A percentile compares a stretch with the other conserved stretches of the same genome.
phyloP scores from a whole-genome alignment of 2,113 vertebrate genomes.

The Mystacornis crossleyi region DNA sequence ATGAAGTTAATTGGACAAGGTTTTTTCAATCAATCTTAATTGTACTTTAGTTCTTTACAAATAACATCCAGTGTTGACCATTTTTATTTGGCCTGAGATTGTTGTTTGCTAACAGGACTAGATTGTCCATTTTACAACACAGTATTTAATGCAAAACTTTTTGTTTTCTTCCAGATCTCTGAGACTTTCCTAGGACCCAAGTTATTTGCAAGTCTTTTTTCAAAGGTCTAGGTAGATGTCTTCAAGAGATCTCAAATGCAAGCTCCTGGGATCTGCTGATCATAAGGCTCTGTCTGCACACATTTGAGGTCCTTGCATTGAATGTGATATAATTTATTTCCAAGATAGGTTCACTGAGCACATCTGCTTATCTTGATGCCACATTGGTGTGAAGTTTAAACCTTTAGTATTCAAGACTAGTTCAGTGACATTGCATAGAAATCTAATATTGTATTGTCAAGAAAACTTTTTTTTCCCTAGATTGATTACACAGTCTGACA shows the following conservation, averaged over 20 bases:
- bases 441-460: constrained; percentile 29
- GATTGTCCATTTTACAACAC: neutral
- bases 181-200: neutral
- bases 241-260: neutral
- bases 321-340: neutral
- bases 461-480: neutral
- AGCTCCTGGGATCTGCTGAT: neutral
- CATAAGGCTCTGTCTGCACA: neutral
- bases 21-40: neutral
- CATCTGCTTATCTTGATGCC: neutral
- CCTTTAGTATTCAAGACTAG: neutral
- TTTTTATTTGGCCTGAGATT: neutral
- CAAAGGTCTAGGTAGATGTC: neutral
- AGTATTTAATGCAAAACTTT: neutral
- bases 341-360: neutral
- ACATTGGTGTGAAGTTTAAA: neutral
- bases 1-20: neutral
- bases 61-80: neutral
- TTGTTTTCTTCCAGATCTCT: neutral
- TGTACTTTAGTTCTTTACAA: neutral
- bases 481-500: constrained; percentile 6
- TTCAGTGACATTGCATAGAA: neutral
- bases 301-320: neutral
- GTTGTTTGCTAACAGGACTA: neutral
- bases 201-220: neutral